Percentiles rank a stretch among this genome's conserved stretches.
Conservation (phyloP, 2,797 vertebrate genomes). For the Typhlichthys subterraneus region DNA sequence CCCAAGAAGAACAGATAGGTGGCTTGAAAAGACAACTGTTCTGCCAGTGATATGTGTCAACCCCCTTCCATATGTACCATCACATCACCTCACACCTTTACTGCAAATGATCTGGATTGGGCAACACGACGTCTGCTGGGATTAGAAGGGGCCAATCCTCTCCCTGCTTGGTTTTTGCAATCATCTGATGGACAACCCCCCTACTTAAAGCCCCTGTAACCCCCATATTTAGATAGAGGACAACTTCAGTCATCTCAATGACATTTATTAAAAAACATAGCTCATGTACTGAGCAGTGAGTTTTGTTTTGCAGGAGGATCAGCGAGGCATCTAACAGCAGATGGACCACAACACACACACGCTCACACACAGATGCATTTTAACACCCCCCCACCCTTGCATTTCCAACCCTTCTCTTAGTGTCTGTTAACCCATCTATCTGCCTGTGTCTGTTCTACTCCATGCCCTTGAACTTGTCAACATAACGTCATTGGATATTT, state of each 20-base stretch:
- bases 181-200: constrained; percentile 57
- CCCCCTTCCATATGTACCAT: constrained; percentile 64
- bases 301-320: constrained; percentile 72
- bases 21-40: constrained; percentile 26
- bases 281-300: constrained; percentile 49
- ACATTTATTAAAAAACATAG: constrained; percentile 59
- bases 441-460: constrained; percentile 15
- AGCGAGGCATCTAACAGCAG: constrained; percentile 58
- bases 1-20: constrained; percentile 26
- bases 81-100: constrained; percentile 39
- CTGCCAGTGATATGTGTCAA: constrained; percentile 21
- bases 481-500: not conserved
- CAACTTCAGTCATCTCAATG: constrained; percentile 52
- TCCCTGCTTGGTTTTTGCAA: constrained; percentile 35
- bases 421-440: constrained; percentile 29
- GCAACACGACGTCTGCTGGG: constrained; percentile 34
- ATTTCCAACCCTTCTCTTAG: not conserved
- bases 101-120: constrained; percentile 72
- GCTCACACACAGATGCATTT: constrained; percentile 1
- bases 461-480: constrained; percentile 44
- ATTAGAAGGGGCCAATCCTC: constrained; percentile 67
- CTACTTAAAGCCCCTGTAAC: constrained; percentile 39
- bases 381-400: not conserved
- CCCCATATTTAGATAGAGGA: constrained; percentile 77
- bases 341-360: constrained; percentile 38